Evolutionary conservation across 2,888 invertebrate species (phyloP).

Genomic region (Cephus rjabovi): DNA sequence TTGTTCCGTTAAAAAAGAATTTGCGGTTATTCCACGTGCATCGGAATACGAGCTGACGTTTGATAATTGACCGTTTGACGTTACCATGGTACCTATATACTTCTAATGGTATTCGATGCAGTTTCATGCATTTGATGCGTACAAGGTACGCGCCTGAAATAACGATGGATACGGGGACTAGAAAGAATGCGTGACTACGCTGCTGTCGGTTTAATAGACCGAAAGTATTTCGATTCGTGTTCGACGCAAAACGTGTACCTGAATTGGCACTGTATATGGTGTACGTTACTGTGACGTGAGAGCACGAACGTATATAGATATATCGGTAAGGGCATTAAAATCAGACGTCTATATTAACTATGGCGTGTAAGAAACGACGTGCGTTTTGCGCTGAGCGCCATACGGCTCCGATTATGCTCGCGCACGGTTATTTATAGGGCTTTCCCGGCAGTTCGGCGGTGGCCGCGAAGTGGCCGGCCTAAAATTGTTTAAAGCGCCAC

Average conservation of each 20-base stretch:
- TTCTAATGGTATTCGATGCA: not conserved
- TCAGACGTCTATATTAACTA: not conserved
- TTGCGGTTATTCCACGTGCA: not conserved
- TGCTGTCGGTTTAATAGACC: not conserved
- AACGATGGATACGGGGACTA: not conserved
- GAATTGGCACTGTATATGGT: not conserved
- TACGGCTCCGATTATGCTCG: slow-evolving; percentile 3
- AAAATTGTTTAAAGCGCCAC: slow-evolving; percentile 34
- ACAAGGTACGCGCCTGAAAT: not conserved
- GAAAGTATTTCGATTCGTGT: not conserved
- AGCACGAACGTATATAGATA: not conserved
- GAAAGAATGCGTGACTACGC: not conserved
- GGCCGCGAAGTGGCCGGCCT: slow-evolving; percentile 24
- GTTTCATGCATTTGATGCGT: not conserved
- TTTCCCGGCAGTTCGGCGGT: slow-evolving; percentile 23
- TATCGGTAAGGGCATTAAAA: not conserved
- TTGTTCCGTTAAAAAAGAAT: not conserved
- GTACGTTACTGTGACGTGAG: not conserved
- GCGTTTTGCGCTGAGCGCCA: not conserved
- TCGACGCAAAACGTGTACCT: not conserved
- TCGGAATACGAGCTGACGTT: not conserved
- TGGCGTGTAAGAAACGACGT: not conserved
- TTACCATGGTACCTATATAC: not conserved
- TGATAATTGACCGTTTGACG: not conserved
- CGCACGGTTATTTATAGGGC: slow-evolving; percentile 42